Evolutionary conservation across 2,113 vertebrate genomes (phyloP), one percentile per base, ranked within the genome.

Genomic region (Talpa occidentalis): DNA sequence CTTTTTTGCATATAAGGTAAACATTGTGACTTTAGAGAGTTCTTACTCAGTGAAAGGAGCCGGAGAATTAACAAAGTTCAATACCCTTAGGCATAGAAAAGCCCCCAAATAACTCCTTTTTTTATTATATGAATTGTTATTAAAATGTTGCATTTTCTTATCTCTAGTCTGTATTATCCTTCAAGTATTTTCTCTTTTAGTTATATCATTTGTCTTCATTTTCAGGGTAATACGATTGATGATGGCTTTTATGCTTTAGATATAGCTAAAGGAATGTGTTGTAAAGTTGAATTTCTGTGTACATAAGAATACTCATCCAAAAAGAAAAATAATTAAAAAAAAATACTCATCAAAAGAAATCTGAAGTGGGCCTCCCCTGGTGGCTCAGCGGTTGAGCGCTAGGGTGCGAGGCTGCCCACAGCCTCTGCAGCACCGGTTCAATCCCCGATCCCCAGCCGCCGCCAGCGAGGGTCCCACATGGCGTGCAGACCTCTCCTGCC

Each of bases 121-220:
- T 64, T 62, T 52, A 87, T 91, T 79, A 32, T 72, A 10, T 73
- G 15, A 89, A 10, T 79, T 78, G 24, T 88, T 73, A 40, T 17
- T 72, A 73, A 87, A 93, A 72, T 15, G 19, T 74, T 7, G 30
- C 14, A n/a, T 30, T 80, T 69, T 93, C 40, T 84, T 78, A 79
- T 44, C 17, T 81, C 26, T 93, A 64, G 21, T 64, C 17, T 60
- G 10, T 95, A 32, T 47, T 59, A 6, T 35, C 30, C 70, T 88
- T 78, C 24, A 35, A 84, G 5, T 88, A 37, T 82, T 93, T 97
- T 73, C 44, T 80, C 8, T 62, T 94, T 95, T 87, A 37, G 8
- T 90, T 94, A 54, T 90, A 83, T 90, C 2, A 37, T 62, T 91
- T 86, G 21, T 35, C 22, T 60, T n/a, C 49, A 59, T 88, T 77